Conservation (phyloP, 2,113 vertebrate species). For the Cardinalis cardinalis region DNA sequence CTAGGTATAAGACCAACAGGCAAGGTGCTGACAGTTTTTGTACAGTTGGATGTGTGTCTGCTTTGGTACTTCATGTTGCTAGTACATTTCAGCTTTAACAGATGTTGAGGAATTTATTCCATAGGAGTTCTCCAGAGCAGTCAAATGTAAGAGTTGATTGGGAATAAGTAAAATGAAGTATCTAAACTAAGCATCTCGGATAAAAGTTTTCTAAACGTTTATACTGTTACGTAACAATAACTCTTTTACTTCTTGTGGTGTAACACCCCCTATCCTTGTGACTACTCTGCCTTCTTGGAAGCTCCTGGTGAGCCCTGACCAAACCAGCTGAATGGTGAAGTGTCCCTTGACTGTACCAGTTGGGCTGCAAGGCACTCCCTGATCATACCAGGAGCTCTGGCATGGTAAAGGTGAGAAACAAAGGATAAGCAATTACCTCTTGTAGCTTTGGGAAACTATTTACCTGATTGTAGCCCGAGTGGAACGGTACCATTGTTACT, state of each 20-base stretch:
- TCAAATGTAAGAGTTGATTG: not conserved
- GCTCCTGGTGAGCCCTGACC: not conserved
- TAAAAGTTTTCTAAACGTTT: not conserved
- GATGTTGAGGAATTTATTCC: not conserved
- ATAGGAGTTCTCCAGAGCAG: not conserved
- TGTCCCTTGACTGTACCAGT: not conserved
- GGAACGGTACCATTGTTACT: not conserved
- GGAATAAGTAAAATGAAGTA: not conserved
- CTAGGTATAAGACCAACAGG: not conserved
- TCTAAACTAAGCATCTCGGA: not conserved
- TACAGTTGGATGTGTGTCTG: rapidly evolving
- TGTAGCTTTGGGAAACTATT: not conserved
- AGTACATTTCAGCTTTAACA: not conserved
- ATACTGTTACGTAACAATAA: not conserved
- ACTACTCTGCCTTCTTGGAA: not conserved
- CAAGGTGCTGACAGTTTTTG: not conserved
- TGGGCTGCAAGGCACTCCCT: not conserved
- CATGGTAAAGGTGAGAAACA: not conserved
- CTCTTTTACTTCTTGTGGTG: not conserved
- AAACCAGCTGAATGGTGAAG: not conserved
- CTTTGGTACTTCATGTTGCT: not conserved
- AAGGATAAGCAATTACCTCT: not conserved
- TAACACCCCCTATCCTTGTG: not conserved
- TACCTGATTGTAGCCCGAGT: not conserved
- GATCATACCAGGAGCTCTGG: not conserved